Base-by-base conservation (phyloP, 2,113 vertebrate species). In the Rissa tridactyla region DNA sequence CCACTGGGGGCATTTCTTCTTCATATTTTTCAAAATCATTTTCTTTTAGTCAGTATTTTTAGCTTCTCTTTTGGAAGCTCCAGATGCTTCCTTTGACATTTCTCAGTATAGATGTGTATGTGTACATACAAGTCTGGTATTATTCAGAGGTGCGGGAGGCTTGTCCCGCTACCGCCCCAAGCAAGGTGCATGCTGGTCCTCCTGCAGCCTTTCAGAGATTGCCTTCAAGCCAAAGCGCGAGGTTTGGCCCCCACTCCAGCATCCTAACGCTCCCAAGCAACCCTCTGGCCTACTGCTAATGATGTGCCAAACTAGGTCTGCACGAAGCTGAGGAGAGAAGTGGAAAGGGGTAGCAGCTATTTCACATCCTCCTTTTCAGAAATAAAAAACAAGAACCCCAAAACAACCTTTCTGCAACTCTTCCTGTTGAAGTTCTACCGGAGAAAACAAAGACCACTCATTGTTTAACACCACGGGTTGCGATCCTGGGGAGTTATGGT, bases 311-410 rank as follows among this genome's bases (percentile, higher is more conserved):
- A 54, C 18, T 23, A 4, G 1, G 10, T 29, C 18, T 66, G n/a
- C 42, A 65, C 0, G 1, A 84, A 91, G 65, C 57, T 16, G 20
- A 82, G 58, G 54, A 82, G 54, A 89, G 77, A 94, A 94, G 61
- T 72, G 10, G 89, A 85, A 94, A 86, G 81, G n/a, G 36, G 66
- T 7, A 94, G 62, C 49, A 78, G 64, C 18, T 86, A 87, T 87
- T 95, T 94, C 87, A 96, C 38, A 95, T 94, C 92, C 89, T 88
- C 75, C 64, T 95, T 91, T 61, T 80, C 84, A 80, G 75, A 66
- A 94, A 83, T 18, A 40, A 89, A 81, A 83, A 46, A 3, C 65
- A 88, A 88, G 68, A 86, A 88, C 30, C n/a, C 34, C 17, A 19
- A 64, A 86, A 6, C 16, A 66, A 89, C 8, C 46, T 42, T 68